A percentile compares a stretch with the other conserved stretches of the same genome.
These are phyloP conservation scores for Aspidapion aeneum DNA, from an alignment of 2,888 invertebrate species.

Conservation along the genomic window DNA sequence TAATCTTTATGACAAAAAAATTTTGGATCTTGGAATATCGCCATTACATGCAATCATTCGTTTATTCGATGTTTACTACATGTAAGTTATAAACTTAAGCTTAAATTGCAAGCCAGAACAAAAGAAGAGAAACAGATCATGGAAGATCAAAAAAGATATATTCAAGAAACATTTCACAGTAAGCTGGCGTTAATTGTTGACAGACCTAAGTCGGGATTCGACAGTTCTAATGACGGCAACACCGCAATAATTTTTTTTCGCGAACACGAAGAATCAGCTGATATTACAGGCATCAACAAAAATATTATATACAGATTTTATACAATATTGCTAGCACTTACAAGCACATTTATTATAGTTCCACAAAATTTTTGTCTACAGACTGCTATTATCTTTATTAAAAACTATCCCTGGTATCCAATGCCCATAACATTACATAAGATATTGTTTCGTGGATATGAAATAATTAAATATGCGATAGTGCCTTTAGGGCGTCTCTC, in stretches of 20 bases:
- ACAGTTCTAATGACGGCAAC: neutral
- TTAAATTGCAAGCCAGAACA: neutral
- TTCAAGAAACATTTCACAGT: neutral
- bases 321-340: neutral
- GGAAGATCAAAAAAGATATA: neutral
- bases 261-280: neutral
- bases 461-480: slow-evolving; percentile 6
- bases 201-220: neutral
- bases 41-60: neutral
- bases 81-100: neutral
- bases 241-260: neutral
- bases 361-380: neutral
- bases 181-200: neutral
- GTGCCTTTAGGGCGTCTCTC: slow-evolving; percentile 9
- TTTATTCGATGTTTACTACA: neutral
- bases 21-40: neutral
- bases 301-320: neutral
- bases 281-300: slow-evolving; percentile 3
- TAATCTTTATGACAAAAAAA: neutral
- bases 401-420: slow-evolving; percentile 2
- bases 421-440: slow-evolving; percentile 9
- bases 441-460: slow-evolving; percentile 6
- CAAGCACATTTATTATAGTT: neutral
- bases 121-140: neutral
- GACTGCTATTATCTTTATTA: neutral